Conservation (phyloP, 1,140 invertebrate species). For the Vanessa atalanta region DNA sequence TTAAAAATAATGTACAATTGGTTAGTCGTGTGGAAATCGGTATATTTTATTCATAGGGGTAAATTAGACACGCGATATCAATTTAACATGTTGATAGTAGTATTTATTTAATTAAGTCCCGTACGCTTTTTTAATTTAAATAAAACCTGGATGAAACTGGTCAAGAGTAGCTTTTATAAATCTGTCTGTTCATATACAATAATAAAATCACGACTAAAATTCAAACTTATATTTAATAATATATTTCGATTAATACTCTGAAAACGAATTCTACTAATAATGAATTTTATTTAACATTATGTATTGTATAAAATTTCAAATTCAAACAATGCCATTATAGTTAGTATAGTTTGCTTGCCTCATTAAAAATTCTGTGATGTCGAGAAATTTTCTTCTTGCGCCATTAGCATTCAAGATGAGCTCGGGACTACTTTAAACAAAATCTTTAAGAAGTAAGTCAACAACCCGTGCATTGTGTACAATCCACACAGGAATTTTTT, state of each 20-base stretch:
- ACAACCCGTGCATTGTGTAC: constrained; percentile 63
- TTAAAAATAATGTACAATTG: constrained; percentile 28
- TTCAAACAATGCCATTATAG: constrained; percentile 12
- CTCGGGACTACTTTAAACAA: constrained; percentile 54
- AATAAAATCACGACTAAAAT: not conserved
- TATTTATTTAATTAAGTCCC: constrained; percentile 28
- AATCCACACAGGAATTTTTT: constrained; percentile 54
- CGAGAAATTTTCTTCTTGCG: constrained; percentile 48
- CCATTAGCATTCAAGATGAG: constrained; percentile 55
- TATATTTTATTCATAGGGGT: constrained; percentile 23
- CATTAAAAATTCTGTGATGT: constrained; percentile 51
- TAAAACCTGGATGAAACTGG: constrained; percentile 1
- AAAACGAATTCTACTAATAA: not conserved
- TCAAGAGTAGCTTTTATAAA: not conserved
- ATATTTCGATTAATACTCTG: not conserved
- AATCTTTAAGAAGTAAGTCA: constrained; percentile 58
- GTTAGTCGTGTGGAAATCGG: constrained; percentile 33
- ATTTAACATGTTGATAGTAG: constrained; percentile 8
- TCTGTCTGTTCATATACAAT: not conserved
- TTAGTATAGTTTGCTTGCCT: constrained; percentile 32
- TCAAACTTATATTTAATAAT: not conserved
- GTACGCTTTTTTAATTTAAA: constrained; percentile 24
- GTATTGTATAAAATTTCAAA: constrained; percentile 19
- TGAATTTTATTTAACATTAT: constrained; percentile 3
- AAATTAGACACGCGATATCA: constrained; percentile 35